Base-by-base conservation (phyloP, 2,888 invertebrate species). In the Troglohyphantes excavatus region DNA sequence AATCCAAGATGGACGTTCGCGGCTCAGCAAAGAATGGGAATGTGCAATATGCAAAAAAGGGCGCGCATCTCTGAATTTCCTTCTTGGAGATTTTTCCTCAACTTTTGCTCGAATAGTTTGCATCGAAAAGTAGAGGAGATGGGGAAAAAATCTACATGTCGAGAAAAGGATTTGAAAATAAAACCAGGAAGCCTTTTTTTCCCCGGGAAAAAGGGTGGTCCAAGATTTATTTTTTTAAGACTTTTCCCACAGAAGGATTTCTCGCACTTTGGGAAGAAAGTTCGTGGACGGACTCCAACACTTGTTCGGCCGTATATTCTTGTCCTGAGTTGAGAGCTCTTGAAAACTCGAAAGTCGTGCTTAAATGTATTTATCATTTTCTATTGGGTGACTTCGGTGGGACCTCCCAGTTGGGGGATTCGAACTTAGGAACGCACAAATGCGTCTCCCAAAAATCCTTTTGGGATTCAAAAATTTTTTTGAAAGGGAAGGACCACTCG, bases 1-100 rank as follows among this genome's bases (percentile, higher is more conserved):
- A 87, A 68, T 83, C 75, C 67, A 82, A 82, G 88, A 89, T 89
- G 88, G 88, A 89, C 88, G 88, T 82, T 79, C 72, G 61, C 79
- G 53, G 78, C 87, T 79, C 68, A 82, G 82, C 68, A 83, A 89
- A 89, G 88, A 89, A 83, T 76, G 82, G 81, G 88, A 89, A 89
- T 89, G 88, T 89, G 88, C 88, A 89, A 89, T 89, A 89, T 89
- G 88, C 88, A 89, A 89, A 89, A 87, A 72, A 87, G 82, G 73
- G 76, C 26, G 53, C 82, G 68, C 82, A 61, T 82, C 88, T 83
- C 88, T 83, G 75, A 89, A 89, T 82, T 89, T 89, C 53, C 76
- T 83, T 70, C 67, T 67, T 68, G 81, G 88, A 89, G 76, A 87
- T 87, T 79, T 81, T 87, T 73, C 78, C 79, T 73, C 63, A 79